phyloP scores from a whole-genome alignment of 2,888 invertebrate species.

The Erannis defoliaria region DNA sequence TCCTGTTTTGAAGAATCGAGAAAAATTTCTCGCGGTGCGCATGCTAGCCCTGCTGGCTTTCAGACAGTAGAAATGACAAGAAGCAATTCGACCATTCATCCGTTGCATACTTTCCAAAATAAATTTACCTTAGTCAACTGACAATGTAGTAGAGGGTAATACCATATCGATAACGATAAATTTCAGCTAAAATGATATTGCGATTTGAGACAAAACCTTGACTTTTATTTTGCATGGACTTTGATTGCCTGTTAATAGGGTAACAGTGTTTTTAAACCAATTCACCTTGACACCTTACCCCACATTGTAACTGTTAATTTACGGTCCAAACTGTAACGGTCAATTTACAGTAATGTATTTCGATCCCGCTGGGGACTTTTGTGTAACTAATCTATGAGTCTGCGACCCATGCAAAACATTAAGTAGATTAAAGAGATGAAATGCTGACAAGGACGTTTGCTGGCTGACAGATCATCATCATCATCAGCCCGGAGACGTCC shows the following conservation, averaged over 20 bases:
- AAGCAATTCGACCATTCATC: no score
- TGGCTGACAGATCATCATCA: no score
- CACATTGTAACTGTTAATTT: conserved; percentile 14
- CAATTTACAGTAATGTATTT: conserved; percentile 6
- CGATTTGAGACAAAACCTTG: conserved; percentile 9
- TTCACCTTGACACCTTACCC: conserved; percentile 15
- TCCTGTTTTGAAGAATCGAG: no score
- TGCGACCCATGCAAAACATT: no score
- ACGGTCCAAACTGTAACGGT: conserved; percentile 14
- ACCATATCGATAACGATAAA: not conserved
- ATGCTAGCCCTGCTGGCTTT: no score
- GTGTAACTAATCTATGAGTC: not conserved
- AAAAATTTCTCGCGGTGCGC: no score
- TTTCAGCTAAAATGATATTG: not conserved
- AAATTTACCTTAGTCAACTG: no score
- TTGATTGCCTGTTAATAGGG: conserved; percentile 7
- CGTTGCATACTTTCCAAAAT: no score
- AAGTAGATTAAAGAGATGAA: no score
- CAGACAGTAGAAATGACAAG: no score
- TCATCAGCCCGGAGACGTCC: no score
- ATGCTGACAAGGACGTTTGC: no score
- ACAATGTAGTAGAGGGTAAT: not conserved
- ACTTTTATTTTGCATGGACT: conserved; percentile 5
- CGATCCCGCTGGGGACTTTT: conserved; percentile 2
- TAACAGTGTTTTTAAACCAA: conserved; percentile 12